Evolutionary conservation across 2,113 vertebrate genomes (phyloP).

Genomic region (Salminus brasiliensis): DNA sequence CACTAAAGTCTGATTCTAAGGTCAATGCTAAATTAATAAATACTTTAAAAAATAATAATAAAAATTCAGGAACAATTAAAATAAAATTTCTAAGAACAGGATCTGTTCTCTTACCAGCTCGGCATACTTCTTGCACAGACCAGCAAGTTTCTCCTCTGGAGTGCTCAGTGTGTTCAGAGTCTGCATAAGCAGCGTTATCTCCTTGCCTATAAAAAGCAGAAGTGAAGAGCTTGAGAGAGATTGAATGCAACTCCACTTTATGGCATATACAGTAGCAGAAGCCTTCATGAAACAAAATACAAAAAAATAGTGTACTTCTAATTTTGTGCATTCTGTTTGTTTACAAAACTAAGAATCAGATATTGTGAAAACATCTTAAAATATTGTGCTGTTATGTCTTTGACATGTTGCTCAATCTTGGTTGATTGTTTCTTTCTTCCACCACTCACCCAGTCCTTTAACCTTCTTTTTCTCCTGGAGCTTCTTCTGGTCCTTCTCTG

Average conservation of each 20-base stretch:
- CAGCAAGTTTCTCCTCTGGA: constrained; percentile 92
- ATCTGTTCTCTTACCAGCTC: constrained; percentile 85
- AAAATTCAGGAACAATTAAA: no score
- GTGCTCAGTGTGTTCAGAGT: constrained; percentile 97
- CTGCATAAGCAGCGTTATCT: constrained; percentile 98
- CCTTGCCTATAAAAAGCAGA: constrained; percentile 82
- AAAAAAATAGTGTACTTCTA: no score
- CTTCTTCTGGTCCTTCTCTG: constrained; percentile 86
- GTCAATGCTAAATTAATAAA: no score
- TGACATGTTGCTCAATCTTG: neutral
- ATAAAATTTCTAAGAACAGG: neutral
- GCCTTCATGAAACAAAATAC: no score
- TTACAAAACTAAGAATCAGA: no score
- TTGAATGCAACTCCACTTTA: neutral
- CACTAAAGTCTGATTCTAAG: no score
- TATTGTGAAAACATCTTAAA: no score
- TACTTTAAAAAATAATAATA: no score
- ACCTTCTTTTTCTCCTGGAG: constrained; percentile 93
- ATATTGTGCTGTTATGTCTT: no score
- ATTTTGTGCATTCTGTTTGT: no score
- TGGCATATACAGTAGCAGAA: neutral
- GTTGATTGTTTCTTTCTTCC: neutral
- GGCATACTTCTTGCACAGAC: constrained; percentile 98
- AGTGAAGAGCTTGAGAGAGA: neutral
- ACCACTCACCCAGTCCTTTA: constrained; percentile 87